Evolutionary conservation across 2,797 vertebrate genomes (phyloP).

Genomic region (Limosa lapponica): DNA sequence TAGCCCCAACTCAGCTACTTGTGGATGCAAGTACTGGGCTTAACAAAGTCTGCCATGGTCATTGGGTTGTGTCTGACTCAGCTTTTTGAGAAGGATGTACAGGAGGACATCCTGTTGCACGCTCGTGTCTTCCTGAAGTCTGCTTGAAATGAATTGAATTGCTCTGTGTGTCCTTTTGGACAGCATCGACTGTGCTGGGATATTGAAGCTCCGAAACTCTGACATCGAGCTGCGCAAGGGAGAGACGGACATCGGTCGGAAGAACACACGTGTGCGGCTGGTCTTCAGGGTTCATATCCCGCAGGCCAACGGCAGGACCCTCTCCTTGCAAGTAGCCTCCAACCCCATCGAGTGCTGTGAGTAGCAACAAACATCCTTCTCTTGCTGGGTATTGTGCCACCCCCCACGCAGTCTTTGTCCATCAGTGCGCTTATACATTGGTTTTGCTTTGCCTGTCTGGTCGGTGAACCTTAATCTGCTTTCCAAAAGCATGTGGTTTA

Average conservation of each 20-base stretch:
- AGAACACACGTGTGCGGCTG: slow-evolving; percentile 93
- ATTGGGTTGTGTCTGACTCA: background rate
- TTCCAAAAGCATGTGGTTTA: background rate
- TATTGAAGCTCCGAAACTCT: slow-evolving; percentile 94
- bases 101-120: background rate
- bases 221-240: slow-evolving; percentile 97
- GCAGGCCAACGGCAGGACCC: slow-evolving; percentile 89
- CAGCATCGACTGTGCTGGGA: slow-evolving; percentile 96
- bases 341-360: slow-evolving; percentile 98
- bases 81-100: background rate
- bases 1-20: background rate
- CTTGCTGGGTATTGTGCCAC: background rate
- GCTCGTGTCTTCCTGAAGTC: background rate
- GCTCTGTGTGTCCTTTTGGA: background rate
- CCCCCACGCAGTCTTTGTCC: background rate
- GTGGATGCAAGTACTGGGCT: background rate
- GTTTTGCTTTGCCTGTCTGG: background rate
- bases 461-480: background rate
- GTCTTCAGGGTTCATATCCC: slow-evolving; percentile 96
- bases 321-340: slow-evolving; percentile 91
- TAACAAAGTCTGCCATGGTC: background rate
- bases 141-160: background rate
- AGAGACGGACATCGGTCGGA: slow-evolving; percentile 95
- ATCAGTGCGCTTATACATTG: fast-evolving
- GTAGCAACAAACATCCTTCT: slow-evolving; percentile 62